These are phyloP conservation scores for Dermolepida albohirtum DNA, from an alignment of 2,888 invertebrate species.

Conservation along the genomic window DNA sequence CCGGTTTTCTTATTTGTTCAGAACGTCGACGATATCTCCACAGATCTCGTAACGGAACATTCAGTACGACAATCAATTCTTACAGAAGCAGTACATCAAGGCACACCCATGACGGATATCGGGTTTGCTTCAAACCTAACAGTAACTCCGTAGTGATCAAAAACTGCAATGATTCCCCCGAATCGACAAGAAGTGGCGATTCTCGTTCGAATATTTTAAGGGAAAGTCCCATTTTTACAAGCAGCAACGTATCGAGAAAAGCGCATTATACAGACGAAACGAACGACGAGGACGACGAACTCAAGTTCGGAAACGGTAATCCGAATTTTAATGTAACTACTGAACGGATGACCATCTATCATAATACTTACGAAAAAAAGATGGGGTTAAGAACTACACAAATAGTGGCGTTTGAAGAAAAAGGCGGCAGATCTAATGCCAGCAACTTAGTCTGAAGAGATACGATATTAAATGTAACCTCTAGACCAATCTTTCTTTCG, in stretches of 20 bases:
- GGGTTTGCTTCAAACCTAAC: conserved; percentile 58
- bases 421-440: conserved; percentile 27
- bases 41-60: conserved; percentile 66
- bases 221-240: conserved; percentile 43
- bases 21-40: conserved; percentile 68
- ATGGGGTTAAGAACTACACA: conserved; percentile 12
- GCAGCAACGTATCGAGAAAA: conserved; percentile 10
- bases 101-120: conserved; percentile 58
- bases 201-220: conserved; percentile 50
- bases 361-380: conserved; percentile 32
- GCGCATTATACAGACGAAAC: conserved; percentile 14
- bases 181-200: conserved; percentile 71
- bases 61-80: conserved; percentile 70
- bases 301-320: conserved; percentile 38
- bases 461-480: conserved; percentile 19
- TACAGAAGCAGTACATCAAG: conserved; percentile 61
- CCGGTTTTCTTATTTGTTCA: conserved; percentile 80
- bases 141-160: conserved; percentile 59
- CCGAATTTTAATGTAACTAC: conserved; percentile 42
- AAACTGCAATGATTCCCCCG: conserved; percentile 62
- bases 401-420: conserved; percentile 31
- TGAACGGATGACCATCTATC: conserved; percentile 40
- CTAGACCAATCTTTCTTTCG: conserved; percentile 26
- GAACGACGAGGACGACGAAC: conserved; percentile 38
- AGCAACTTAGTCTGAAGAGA: conserved; percentile 28